A percentile compares a stretch with the other conserved stretches of the same genome.
Conservation (phyloP, 2,113 vertebrate species). For the Phoxinus phoxinus region DNA sequence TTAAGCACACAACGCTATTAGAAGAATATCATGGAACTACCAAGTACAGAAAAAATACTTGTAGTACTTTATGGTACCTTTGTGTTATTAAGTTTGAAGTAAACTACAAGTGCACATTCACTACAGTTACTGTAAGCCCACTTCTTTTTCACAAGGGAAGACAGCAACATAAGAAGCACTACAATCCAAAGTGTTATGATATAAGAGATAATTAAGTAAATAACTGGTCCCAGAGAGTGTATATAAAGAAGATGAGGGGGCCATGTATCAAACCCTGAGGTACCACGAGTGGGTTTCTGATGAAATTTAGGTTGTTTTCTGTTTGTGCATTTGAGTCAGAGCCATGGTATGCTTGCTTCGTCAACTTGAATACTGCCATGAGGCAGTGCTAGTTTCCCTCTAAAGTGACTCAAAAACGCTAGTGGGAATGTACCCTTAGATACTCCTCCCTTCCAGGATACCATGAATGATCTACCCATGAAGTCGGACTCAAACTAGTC, state of each 20-base stretch:
- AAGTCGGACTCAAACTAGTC: neutral
- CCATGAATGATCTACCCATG: neutral
- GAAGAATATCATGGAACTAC: no score
- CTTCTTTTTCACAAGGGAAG: no score
- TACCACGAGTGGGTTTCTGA: neutral
- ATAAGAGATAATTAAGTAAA: neutral
- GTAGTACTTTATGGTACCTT: no score
- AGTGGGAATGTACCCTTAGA: neutral
- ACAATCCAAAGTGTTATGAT: neutral
- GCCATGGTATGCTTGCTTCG: neutral
- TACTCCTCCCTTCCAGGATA: neutral
- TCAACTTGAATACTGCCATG: neutral
- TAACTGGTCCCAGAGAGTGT: neutral
- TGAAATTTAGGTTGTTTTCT: neutral
- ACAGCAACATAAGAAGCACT: no score
- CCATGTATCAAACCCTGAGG: neutral
- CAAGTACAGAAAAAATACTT: no score
- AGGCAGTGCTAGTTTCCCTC: neutral
- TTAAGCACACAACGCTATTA: no score
- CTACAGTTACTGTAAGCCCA: no score
- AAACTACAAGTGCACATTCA: no score
- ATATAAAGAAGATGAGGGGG: neutral
- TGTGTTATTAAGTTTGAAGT: no score
- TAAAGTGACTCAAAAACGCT: neutral
- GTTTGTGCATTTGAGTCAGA: neutral